A percentile compares a stretch with the other conserved stretches of the same genome.
Evolutionary conservation across 2,888 invertebrate genomes (phyloP).

Genomic region (Caenorhabditis uteleia): DNA sequence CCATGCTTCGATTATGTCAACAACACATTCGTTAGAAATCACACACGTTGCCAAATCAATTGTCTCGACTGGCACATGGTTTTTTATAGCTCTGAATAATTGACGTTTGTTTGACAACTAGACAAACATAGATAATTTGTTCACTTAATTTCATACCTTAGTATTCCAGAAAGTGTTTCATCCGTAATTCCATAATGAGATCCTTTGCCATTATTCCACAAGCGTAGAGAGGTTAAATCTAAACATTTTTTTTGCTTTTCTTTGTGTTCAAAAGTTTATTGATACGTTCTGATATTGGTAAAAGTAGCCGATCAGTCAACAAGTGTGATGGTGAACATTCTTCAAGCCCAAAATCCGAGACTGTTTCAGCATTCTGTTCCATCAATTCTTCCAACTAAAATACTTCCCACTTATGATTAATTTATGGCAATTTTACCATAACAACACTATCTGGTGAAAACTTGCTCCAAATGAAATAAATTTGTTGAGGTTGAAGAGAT

Average conservation of each 20-base stretch:
- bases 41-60: slow-evolving; percentile 46
- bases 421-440: slow-evolving; percentile 34
- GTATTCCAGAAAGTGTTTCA: slow-evolving; percentile 40
- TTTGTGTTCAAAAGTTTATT: no score
- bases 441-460: slow-evolving; percentile 41
- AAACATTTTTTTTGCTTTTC: slow-evolving; percentile 4
- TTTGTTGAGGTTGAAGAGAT: slow-evolving; percentile 51
- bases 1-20: slow-evolving; percentile 38
- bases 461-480: slow-evolving; percentile 63
- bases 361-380: slow-evolving; percentile 17
- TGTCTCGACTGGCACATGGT: slow-evolving; percentile 38
- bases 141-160: slow-evolving; percentile 35
- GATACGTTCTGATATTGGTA: slow-evolving; percentile 34
- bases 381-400: slow-evolving; percentile 48
- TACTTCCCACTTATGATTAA: not conserved
- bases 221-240: slow-evolving; percentile 47
- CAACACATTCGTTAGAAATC: slow-evolving; percentile 25
- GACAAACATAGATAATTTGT: slow-evolving; percentile 1
- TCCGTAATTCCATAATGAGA: slow-evolving; percentile 53
- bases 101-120: not conserved
- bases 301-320: slow-evolving; percentile 45
- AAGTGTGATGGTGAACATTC: slow-evolving; percentile 48
- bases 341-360: slow-evolving; percentile 55
- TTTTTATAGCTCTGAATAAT: slow-evolving; percentile 17
- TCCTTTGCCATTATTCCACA: slow-evolving; percentile 57